Percentiles rank a stretch among this genome's conserved stretches.
These are phyloP conservation scores for Ditylenchus dipsaci DNA, from an alignment of 1,140 invertebrate genomes.

Conservation along the genomic window DNA sequence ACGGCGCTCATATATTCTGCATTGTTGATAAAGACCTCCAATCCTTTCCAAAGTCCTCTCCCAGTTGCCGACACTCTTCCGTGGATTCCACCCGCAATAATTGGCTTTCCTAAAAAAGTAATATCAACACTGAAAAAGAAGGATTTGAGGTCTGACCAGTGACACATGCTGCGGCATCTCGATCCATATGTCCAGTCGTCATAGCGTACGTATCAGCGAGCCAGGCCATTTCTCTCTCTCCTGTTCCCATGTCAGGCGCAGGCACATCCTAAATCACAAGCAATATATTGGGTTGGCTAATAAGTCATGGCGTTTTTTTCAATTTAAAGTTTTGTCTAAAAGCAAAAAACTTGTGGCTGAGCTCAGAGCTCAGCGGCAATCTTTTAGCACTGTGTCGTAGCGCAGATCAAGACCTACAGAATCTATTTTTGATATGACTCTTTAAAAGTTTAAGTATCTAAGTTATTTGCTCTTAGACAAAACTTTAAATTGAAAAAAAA, in stretches of 20 bases:
- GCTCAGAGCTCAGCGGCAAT: too few species aligned
- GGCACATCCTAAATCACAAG: constrained; percentile 19
- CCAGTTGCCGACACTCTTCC: constrained; percentile 94
- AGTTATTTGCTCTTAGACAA: too few species aligned
- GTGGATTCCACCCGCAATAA: constrained; percentile 79
- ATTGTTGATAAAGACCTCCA: constrained; percentile 96
- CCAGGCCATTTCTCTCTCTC: constrained; percentile 93
- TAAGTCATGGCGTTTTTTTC: too few species aligned
- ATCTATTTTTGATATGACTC: too few species aligned
- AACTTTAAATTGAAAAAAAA: too few species aligned
- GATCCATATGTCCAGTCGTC: constrained; percentile 83
- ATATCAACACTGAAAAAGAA: too few species aligned
- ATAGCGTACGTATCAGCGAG: constrained; percentile 97
- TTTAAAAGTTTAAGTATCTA: too few species aligned
- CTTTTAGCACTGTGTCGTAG: too few species aligned
- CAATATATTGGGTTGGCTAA: too few species aligned
- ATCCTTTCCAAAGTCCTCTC: constrained; percentile 90
- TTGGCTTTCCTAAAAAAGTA: constrained; percentile 68
- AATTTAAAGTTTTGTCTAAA: too few species aligned
- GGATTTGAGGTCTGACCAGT: constrained; percentile 73
- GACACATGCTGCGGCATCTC: constrained; percentile 94
- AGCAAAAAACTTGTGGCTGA: too few species aligned
- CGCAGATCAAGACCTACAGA: too few species aligned
- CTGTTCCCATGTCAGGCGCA: constrained; percentile 95
- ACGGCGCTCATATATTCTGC: constrained; percentile 93